Base-by-base conservation (phyloP, 2,113 vertebrate genomes). In the Notarius lentiginosus region DNA sequence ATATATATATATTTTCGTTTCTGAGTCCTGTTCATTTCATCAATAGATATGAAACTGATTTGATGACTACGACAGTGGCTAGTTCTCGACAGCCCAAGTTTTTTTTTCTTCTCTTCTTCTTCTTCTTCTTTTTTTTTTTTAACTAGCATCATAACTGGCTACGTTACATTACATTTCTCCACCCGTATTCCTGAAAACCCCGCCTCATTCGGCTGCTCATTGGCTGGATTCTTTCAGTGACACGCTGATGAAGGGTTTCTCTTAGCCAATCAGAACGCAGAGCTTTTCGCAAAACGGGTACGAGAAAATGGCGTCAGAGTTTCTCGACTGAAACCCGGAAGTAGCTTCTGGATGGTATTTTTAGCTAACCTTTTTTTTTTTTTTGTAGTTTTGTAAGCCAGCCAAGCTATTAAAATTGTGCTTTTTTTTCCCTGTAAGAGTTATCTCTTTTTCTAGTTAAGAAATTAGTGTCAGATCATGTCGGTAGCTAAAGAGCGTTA, bases 301-400 rank as follows among this genome's bases (percentile, higher is more conserved):
- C 70, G 55, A 61, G 24, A 84, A 58, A 60, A 73, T 75, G 27
- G 41, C 68, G 34, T 84, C 30, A 49, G 66, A 24, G 17, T 4
- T 60, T 60, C 30, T 20, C 10, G 17, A 14, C 12, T n/a, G 30
- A 60, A 60, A 73, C 18, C 83, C 83, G 83, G 83, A 84, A 84
- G 83, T 84, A 30, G 82, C 27, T 5, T 70, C 51, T 83, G 20
- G 20, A 81, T 81, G 47, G 77, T 79, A 61, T 81, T 81, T 81
- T 81, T 80, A 80, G 77, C 55, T 58, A 70, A 66, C 3, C 41
- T 77, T 18, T 8, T 75, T 76, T 53, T 24, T 63, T 30, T 24
- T 77, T 63, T 77, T 76, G 34, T 41, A 41, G 2, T 41, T 41
- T 41, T 41, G 41, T 41, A 41, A 20, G 58, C 24, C 17, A 30